Evolutionary conservation across 2,797 vertebrate species (phyloP).

Genomic region (Melanotaenia trifasciata): DNA sequence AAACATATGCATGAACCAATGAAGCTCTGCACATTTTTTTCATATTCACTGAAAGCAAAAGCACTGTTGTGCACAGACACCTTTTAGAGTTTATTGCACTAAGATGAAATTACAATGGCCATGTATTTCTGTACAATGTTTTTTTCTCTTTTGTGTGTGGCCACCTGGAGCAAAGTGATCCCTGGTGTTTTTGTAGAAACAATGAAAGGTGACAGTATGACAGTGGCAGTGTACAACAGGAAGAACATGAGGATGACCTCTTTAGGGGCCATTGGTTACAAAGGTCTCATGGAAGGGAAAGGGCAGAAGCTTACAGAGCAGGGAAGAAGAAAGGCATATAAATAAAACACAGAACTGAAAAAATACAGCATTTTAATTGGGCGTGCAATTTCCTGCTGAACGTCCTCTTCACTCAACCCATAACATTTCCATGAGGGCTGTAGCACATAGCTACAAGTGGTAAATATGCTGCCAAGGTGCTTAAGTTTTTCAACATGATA

Average conservation of each 20-base stretch:
- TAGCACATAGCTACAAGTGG: slow-evolving; percentile 21
- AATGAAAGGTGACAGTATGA: slow-evolving; percentile 54
- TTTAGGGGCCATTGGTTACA: slow-evolving; percentile 23
- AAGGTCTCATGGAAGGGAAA: slow-evolving; percentile 27
- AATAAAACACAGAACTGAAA: neutral
- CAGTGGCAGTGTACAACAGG: slow-evolving; percentile 41
- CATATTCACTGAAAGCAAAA: neutral
- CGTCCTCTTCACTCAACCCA: neutral
- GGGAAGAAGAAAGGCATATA: slow-evolving; percentile 18
- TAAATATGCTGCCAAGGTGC: slow-evolving; percentile 38
- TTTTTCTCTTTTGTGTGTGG: neutral
- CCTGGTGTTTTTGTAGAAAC: slow-evolving; percentile 44
- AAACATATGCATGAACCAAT: neutral
- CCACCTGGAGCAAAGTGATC: slow-evolving; percentile 57
- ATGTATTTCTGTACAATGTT: neutral
- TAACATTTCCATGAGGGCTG: slow-evolving; percentile 13
- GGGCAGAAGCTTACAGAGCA: slow-evolving; percentile 2
- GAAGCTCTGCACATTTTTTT: neutral
- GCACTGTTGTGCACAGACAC: neutral
- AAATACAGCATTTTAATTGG: neutral
- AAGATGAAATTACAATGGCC: neutral
- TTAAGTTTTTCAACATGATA: slow-evolving; percentile 33
- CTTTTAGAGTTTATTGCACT: neutral
- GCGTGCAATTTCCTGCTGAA: slow-evolving; percentile 2
- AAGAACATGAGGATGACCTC: slow-evolving; percentile 39